phyloP scores from a whole-genome alignment of 1,140 invertebrate species.

The Apis dorsata region DNA sequence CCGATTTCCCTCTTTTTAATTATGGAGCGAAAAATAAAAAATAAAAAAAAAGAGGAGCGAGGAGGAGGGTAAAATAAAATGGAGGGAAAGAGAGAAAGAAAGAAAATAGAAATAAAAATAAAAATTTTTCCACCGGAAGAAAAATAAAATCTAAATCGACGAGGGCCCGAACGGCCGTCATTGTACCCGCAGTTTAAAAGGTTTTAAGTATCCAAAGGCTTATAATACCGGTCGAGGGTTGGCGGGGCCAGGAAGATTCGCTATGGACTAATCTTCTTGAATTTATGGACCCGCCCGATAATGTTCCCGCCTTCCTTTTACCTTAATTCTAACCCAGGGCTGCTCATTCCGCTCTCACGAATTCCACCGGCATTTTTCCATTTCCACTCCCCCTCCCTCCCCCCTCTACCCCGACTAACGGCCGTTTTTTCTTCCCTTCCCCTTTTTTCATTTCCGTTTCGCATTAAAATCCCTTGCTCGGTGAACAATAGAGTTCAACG shows the following conservation, averaged over 20 bases:
- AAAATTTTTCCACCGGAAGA: neutral
- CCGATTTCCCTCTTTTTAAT: neutral
- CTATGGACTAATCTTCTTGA: conserved; percentile 68
- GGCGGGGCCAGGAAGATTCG: conserved; percentile 53
- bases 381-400: conserved; percentile 4
- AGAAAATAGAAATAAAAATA: neutral
- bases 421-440: conserved; percentile 4
- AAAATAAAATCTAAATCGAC: conserved; percentile 46
- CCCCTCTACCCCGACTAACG: conserved; percentile 7
- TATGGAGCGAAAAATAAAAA: neutral
- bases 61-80: neutral
- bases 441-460: conserved; percentile 59
- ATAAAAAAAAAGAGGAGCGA: too few relatives aligned
- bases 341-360: conserved; percentile 51
- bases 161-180: neutral
- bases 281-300: conserved; percentile 72
- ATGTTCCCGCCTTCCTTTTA: conserved; percentile 71
- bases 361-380: conserved; percentile 62
- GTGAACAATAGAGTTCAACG: conserved; percentile 63
- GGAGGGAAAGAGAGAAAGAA: too few relatives aligned
- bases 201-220: conserved; percentile 51
- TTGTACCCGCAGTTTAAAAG: conserved; percentile 48
- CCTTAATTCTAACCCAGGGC: conserved; percentile 66
- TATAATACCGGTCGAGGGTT: conserved; percentile 41
- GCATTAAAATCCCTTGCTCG: conserved; percentile 54